Percentiles rank a stretch among this genome's conserved stretches.
Conservation (phyloP, 2,113 vertebrate species). For the Pachypanchax playfairii region DNA sequence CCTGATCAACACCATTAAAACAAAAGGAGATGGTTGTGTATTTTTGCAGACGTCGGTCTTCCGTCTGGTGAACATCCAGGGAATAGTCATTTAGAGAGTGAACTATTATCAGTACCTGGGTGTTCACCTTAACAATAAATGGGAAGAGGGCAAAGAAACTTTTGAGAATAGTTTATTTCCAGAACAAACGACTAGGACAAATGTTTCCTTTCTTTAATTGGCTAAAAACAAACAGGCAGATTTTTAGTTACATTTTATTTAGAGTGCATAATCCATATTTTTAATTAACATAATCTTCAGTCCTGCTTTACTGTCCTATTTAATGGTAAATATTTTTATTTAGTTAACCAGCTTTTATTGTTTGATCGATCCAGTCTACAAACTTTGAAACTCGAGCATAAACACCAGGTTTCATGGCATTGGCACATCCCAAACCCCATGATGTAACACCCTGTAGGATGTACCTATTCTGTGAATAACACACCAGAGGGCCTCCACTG, state of each 20-base stretch:
- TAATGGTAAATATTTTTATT: conserved; percentile 20
- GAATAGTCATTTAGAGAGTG: too few relatives aligned
- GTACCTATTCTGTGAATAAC: conserved; percentile 83
- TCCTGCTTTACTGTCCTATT: background rate
- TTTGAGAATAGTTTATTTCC: too few relatives aligned
- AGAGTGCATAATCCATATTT: conserved; percentile 3
- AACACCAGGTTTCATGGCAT: conserved; percentile 92
- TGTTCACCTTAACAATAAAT: too few relatives aligned
- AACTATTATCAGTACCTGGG: too few relatives aligned
- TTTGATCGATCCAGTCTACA: conserved; percentile 83
- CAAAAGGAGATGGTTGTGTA: too few relatives aligned
- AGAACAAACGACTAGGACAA: too few relatives aligned
- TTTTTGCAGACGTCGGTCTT: too few relatives aligned
- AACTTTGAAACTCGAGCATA: conserved; percentile 90
- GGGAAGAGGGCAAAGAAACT: too few relatives aligned
- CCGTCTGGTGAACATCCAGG: too few relatives aligned
- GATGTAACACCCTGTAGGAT: conserved; percentile 95
- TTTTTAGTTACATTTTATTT: conserved; percentile 1
- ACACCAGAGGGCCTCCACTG: conserved; percentile 95
- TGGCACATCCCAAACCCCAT: conserved; percentile 95
- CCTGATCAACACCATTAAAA: too few relatives aligned
- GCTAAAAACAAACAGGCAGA: background rate
- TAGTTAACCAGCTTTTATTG: conserved; percentile 60
- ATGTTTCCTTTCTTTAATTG: background rate
- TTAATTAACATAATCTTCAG: conserved; percentile 12